These are phyloP conservation scores for Pandion haliaetus DNA, from an alignment of 2,113 vertebrate species.

Conservation along the genomic window DNA sequence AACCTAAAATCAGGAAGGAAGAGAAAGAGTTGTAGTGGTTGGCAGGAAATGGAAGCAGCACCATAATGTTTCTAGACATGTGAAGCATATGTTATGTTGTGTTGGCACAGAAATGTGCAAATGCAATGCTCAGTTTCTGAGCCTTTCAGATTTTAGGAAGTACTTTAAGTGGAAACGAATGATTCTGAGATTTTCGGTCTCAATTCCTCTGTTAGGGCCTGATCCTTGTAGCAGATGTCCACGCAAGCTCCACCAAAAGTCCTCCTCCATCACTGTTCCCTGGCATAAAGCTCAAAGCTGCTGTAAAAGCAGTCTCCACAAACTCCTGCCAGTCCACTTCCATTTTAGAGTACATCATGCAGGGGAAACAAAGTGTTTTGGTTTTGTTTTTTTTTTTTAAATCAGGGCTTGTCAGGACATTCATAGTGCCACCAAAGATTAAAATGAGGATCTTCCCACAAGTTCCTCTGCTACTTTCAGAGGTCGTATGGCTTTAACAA, in stretches of 20 bases:
- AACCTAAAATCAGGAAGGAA: background rate
- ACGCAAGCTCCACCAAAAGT: background rate
- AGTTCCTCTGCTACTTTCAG: background rate
- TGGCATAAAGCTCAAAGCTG: background rate
- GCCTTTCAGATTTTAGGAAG: constrained; percentile 4
- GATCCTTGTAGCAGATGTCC: background rate
- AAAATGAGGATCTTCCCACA: background rate
- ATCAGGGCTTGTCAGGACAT: background rate
- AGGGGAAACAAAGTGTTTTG: background rate
- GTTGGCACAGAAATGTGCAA: constrained; percentile 54
- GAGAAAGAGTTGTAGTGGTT: background rate
- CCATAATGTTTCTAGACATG: constrained; percentile 45
- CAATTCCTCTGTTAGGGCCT: background rate
- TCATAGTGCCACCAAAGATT: background rate
- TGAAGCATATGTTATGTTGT: constrained; percentile 43
- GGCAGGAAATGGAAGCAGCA: constrained; percentile 40
- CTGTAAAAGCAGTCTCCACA: background rate
- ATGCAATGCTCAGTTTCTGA: constrained; percentile 33
- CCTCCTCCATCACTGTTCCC: background rate
- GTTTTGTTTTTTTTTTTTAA: background rate
- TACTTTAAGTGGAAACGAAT: background rate
- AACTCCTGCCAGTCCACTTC: background rate
- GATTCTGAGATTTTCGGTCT: background rate
- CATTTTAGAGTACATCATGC: background rate
- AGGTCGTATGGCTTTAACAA: background rate